Percentiles rank a stretch among this genome's conserved stretches.
These are phyloP conservation scores for Tachystola acroxantha DNA, from an alignment of 2,888 invertebrate species.

Conservation along the genomic window DNA sequence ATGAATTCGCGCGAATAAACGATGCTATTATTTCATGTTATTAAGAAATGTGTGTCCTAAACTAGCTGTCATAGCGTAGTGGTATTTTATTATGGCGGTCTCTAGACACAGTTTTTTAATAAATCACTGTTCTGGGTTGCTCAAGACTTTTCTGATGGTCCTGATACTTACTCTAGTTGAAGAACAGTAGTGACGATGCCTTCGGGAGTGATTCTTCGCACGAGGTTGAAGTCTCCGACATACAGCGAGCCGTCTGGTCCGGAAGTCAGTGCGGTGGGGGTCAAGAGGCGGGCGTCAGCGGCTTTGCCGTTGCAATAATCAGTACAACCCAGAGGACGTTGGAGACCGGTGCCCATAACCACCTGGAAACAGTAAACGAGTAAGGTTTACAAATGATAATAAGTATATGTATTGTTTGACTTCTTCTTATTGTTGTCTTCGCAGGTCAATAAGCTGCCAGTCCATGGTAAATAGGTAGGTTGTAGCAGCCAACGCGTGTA, in stretches of 20 bases:
- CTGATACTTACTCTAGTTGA: constrained; percentile 83
- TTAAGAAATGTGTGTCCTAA: too few relatives aligned
- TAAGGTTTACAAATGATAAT: neutral
- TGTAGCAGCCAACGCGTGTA: too few relatives aligned
- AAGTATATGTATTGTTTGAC: too few relatives aligned
- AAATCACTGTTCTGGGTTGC: neutral
- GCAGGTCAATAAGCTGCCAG: too few relatives aligned
- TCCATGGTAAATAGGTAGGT: too few relatives aligned
- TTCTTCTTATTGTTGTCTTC: too few relatives aligned
- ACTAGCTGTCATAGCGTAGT: too few relatives aligned
- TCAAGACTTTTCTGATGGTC: neutral
- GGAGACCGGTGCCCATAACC: constrained; percentile 94
- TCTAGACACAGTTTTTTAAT: too few relatives aligned
- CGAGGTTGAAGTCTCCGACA: constrained; percentile 97
- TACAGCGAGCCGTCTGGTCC: constrained; percentile 98
- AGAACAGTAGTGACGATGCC: constrained; percentile 93
- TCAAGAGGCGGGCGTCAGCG: constrained; percentile 90
- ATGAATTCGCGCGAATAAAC: too few relatives aligned
- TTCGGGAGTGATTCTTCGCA: constrained; percentile 93
- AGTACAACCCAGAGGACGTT: constrained; percentile 91
- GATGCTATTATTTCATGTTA: too few relatives aligned
- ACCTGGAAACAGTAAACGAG: constrained; percentile 81
- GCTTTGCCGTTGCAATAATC: constrained; percentile 91
- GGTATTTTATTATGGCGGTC: too few relatives aligned
- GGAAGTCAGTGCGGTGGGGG: constrained; percentile 95